Evolutionary conservation across 2,888 invertebrate genomes (phyloP), one percentile per base, ranked within the genome.

Genomic region (Plebejus melissa): DNA sequence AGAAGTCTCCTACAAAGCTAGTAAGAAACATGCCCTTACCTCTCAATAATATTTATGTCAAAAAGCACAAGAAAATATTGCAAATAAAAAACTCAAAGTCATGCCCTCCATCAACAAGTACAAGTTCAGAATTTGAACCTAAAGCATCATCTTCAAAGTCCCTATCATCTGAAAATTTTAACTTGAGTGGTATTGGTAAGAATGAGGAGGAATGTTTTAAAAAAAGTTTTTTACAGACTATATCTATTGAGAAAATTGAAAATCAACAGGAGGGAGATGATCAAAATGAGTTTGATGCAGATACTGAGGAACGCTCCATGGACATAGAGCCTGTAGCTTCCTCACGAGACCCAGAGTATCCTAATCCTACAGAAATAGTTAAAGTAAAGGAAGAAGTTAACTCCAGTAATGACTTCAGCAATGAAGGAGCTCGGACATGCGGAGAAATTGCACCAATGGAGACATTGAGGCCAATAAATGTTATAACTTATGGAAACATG

Each of bases 1-100:
- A 86, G 79, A 80, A 80, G 76, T 77, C 76, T 82, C 74, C 82
- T 82, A 69, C 81, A 80, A 90, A 87, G 78, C 80, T 84, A 60
- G 83, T 36, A 38, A 79, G 76, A 75, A 77, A 75, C 50, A 76
- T 78, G 60, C 76, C 78, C 75, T 80, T 91, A 80, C 88, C 87
- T 82, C 83, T 91, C 80, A 93, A 90, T 81, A 93, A 91, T 81
- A 86, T 91, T 76, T 93, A 86, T 84, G 88, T 91, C 36, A 94
- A 89, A 79, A 94, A 94, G 80, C 85, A 88, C 77, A 94, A 92
- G 79, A 94, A 93, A 82, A 82, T 92, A 76, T 83, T 94, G 77
- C 88, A 92, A 78, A 94, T 94, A 74, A 93, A 91, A 78, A 93
- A 93, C 82, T 83, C 86, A 5, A 92, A 89, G 80, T 60, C 79